These are phyloP conservation scores for Hololepta plana DNA, from an alignment of 2,888 invertebrate species.

Conservation along the genomic window DNA sequence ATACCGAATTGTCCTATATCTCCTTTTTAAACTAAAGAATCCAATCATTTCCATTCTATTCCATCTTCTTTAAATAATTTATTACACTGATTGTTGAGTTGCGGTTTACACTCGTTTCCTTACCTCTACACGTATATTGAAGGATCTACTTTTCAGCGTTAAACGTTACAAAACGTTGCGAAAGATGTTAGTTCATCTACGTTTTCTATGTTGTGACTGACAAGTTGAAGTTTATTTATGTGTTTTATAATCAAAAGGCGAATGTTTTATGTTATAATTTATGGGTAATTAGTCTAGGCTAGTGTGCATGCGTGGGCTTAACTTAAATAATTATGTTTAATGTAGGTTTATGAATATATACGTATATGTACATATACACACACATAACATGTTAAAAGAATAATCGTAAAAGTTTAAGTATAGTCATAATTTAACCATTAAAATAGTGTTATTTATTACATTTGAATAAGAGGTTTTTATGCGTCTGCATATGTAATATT, in stretches of 20 bases:
- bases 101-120: conserved; percentile 21
- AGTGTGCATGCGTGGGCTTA: conserved; percentile 18
- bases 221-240: conserved; percentile 22
- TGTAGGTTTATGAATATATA: conserved; percentile 15
- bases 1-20: no score
- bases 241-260: conserved; percentile 22
- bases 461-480: no score
- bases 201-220: conserved; percentile 21
- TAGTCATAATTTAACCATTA: no score
- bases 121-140: no score
- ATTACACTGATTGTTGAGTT: conserved; percentile 18
- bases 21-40: no score
- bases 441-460: no score
- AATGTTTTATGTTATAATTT: conserved; percentile 25
- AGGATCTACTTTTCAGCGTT: no score
- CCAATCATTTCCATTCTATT: no score
- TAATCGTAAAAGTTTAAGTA: no score
- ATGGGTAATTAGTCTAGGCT: conserved; percentile 22
- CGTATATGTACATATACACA: conserved; percentile 6
- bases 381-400: conserved; percentile 6
- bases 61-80: conserved; percentile 20
- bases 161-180: conserved; percentile 20
- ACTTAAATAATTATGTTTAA: conserved; percentile 21
- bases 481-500: no score
- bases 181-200: conserved; percentile 21